Percentiles rank a stretch among this genome's conserved stretches.
Evolutionary conservation across 2,888 invertebrate species (phyloP).

Genomic region (Drosophila mimetica): DNA sequence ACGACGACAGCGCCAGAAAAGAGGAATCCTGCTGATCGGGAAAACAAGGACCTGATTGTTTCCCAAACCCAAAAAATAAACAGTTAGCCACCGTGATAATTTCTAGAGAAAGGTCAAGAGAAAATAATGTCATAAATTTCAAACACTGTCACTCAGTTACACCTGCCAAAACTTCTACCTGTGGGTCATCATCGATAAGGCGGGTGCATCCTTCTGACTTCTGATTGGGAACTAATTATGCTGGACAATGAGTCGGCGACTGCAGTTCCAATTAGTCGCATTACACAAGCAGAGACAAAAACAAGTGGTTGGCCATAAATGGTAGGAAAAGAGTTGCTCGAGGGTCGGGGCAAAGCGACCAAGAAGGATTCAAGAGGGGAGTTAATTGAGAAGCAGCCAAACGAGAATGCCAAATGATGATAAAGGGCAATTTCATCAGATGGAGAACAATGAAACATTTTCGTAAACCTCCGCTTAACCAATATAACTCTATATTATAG

Average conservation of each 20-base stretch:
- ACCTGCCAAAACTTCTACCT: slow-evolving; percentile 32
- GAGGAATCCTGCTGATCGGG: slow-evolving; percentile 16
- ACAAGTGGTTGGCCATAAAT: slow-evolving; percentile 63
- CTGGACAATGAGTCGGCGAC: slow-evolving; percentile 3
- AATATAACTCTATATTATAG: no score
- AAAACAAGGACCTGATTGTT: slow-evolving; percentile 15
- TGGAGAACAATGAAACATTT: background rate
- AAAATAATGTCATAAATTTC: slow-evolving; percentile 72
- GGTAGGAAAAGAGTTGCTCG: slow-evolving; percentile 32
- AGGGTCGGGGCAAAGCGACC: background rate
- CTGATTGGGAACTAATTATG: slow-evolving; percentile 35
- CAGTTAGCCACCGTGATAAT: slow-evolving; percentile 46
- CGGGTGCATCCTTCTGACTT: slow-evolving; percentile 3
- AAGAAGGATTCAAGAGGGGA: slow-evolving; percentile 15
- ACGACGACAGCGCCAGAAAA: slow-evolving; percentile 15
- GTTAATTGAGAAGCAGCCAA: slow-evolving; percentile 22
- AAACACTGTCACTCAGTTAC: slow-evolving; percentile 52
- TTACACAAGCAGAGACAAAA: slow-evolving; percentile 63
- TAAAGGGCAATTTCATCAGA: slow-evolving; percentile 18
- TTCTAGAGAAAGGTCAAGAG: slow-evolving; percentile 54
- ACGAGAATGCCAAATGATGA: slow-evolving; percentile 22
- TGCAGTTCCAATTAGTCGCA: slow-evolving; percentile 72
- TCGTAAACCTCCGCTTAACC: no score
- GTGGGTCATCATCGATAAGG: slow-evolving; percentile 15
- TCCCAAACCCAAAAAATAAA: slow-evolving; percentile 27